Conservation (phyloP, 2,797 vertebrate genomes). For the Pseudochirops cupreus region DNA sequence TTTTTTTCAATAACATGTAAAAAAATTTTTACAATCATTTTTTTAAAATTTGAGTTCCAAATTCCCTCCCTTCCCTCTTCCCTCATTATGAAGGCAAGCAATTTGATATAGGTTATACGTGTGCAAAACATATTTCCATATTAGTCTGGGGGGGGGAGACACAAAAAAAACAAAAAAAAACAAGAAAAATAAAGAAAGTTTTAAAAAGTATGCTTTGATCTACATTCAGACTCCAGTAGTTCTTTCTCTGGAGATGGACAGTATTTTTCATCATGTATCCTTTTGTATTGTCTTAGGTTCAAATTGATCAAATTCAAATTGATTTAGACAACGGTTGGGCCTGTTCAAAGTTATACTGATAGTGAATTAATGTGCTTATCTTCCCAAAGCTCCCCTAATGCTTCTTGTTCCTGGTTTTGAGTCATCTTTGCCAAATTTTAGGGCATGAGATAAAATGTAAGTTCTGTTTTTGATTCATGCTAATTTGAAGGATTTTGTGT, state of each 20-base stretch:
- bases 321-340: not conserved
- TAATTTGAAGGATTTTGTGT: slow-evolving; percentile 27
- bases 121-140: too few species aligned
- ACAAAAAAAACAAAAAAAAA: too few species aligned
- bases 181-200: too few species aligned
- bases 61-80: too few species aligned
- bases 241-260: not conserved
- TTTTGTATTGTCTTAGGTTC: not conserved
- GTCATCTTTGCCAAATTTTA: not conserved
- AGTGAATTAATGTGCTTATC: not conserved
- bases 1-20: not conserved
- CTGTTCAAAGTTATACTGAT: not conserved
- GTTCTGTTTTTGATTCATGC: slow-evolving; percentile 25
- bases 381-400: not conserved
- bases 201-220: too few species aligned
- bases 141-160: too few species aligned
- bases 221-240: not conserved
- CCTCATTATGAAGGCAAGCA: too few species aligned
- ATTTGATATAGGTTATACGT: too few species aligned
- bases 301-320: not conserved
- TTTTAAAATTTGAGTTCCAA: too few species aligned
- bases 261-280: not conserved
- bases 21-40: too few species aligned
- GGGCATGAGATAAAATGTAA: not conserved
- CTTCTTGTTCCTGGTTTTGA: not conserved